Evolutionary conservation across 2,797 vertebrate genomes (phyloP).

Genomic region (Carduelis carduelis): DNA sequence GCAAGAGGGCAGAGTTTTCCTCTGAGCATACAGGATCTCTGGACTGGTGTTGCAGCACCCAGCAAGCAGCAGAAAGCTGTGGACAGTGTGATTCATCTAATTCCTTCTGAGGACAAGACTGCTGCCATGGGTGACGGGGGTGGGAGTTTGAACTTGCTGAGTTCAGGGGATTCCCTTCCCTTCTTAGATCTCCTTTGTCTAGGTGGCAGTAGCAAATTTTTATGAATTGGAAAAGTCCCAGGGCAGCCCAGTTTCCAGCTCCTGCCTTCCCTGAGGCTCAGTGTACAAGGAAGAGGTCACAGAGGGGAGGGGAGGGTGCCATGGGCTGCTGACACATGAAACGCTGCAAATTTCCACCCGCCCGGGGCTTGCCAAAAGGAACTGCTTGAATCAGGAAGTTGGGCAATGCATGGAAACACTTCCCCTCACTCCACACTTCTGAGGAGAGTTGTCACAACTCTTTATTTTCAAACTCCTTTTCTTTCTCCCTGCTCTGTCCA

Average conservation of each 20-base stretch:
- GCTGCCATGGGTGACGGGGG: neutral
- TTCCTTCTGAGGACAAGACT: neutral
- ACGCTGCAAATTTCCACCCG: neutral
- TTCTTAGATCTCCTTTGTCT: neutral
- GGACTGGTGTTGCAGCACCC: neutral
- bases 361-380: neutral
- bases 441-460: neutral
- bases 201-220: neutral
- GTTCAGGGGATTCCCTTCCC: slow-evolving; percentile 40
- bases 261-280: neutral
- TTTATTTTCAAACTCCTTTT: neutral
- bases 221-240: slow-evolving; percentile 45
- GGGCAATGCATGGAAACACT: neutral
- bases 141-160: slow-evolving; percentile 4
- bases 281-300: slow-evolving; percentile 15
- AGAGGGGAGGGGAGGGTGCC: neutral
- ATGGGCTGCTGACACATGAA: neutral
- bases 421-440: neutral
- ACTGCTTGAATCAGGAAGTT: slow-evolving; percentile 50
- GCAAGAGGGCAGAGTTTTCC: neutral
- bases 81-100: neutral
- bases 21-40: neutral
- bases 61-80: neutral
- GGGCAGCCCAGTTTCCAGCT: neutral
- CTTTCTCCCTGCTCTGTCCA: neutral